Evolutionary conservation across 2,113 vertebrate genomes (phyloP), one percentile per base, ranked within the genome.

Genomic region (Centrocercus urophasianus): DNA sequence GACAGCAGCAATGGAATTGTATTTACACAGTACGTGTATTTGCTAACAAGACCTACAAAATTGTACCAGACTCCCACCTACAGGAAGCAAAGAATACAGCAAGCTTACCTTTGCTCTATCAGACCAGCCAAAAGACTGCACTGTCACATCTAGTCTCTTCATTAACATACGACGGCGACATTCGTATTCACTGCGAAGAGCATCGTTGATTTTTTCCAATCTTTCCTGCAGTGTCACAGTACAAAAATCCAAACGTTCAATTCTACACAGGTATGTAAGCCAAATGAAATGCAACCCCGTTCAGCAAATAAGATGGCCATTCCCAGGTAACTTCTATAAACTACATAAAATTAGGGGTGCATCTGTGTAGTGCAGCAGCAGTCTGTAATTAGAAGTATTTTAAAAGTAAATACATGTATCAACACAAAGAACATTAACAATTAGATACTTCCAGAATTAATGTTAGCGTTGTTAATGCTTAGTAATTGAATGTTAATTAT

Each of bases 41-140:
- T 5, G 21, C 30, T 36, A 63, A 88, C 22, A 86, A 28, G 50
- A n/a, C 5, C 10, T 36, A 18, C 38, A 54, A 43, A 88, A 83
- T 21, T 89, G 66, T 61, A 86, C 64, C 19, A 93, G 76, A 85
- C 79, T 89, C 65, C 48, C 75, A 95, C 57, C 94, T 95, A 93
- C 74, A 96, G 95, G 94, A 91, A 88, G 43, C 43, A 84, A 65
- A 32, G 11, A 81, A 81, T 19, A 92, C 36, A 74, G 64, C 91
- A 90, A 75, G 91, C 94, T 52, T 96, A 98, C 99, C 98, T 99
- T 99, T 24, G 99, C 99, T 98, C 98, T 97, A 54, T 99, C 99
- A 8, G 99, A 99, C 99, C 99, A 99, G 8, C 99, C 98, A 57
- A 99, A 99, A 8, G 99, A 99, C 97, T 99, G 99, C 43, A 99